Percentiles rank a stretch among this genome's conserved stretches.
phyloP scores from a whole-genome alignment of 2,113 vertebrate species.

The Strix aluco region DNA sequence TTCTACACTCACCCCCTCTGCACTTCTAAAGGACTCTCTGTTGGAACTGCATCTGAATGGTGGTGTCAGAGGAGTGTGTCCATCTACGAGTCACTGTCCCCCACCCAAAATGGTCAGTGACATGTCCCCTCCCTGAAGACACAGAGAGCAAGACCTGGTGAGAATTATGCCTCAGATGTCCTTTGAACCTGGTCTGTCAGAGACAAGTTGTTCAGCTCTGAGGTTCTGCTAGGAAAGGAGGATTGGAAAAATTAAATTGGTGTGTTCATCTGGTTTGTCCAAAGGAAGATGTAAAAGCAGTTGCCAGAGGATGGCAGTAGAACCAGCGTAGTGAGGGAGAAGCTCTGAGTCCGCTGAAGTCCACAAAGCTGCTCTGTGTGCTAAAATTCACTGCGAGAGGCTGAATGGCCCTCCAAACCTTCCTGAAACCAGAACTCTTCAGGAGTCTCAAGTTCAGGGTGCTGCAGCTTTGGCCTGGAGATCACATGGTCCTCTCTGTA shows the following conservation, averaged over 20 bases:
- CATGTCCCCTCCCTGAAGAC: neutral
- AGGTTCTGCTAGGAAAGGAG: neutral
- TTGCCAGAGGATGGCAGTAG: constrained; percentile 13
- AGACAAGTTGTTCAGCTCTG: neutral
- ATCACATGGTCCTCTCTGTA: accelerated
- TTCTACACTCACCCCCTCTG: neutral
- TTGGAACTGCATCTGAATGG: neutral
- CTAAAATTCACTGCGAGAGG: neutral
- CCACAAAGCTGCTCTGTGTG: neutral
- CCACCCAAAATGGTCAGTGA: neutral
- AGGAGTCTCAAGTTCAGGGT: neutral
- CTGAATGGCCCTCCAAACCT: neutral
- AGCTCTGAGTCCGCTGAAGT: neutral
- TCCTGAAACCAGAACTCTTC: neutral
- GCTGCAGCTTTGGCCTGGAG: neutral
- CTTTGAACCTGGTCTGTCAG: neutral
- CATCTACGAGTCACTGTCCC: neutral
- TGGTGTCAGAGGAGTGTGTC: neutral
- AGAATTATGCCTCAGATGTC: neutral
- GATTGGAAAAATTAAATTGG: neutral
- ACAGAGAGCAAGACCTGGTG: neutral
- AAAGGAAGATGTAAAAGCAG: neutral
- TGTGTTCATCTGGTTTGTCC: neutral
- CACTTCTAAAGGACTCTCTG: neutral
- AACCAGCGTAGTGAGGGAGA: neutral